phyloP scores from a whole-genome alignment of 2,113 vertebrate species.

The Electrona antarctica region DNA sequence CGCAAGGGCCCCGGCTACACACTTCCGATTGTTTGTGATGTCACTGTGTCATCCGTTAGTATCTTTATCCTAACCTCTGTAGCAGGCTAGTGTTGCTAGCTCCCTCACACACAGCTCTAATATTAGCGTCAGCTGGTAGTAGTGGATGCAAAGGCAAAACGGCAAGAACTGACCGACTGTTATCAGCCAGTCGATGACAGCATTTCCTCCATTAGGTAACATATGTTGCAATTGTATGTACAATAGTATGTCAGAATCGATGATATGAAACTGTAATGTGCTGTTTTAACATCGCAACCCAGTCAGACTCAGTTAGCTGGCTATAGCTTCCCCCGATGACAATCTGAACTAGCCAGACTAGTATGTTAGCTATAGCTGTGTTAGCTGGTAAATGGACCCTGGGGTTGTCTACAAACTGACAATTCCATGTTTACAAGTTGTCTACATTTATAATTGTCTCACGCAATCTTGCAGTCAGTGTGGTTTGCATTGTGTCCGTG shows the following conservation, averaged over 20 bases:
- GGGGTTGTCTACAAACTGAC: conserved; percentile 53
- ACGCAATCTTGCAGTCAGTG: not conserved
- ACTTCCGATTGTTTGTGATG: too few relatives aligned
- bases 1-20: too few relatives aligned
- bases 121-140: conserved; percentile 65
- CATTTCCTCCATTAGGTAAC: not conserved
- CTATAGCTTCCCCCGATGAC: not conserved
- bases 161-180: conserved; percentile 24
- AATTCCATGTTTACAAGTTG: conserved; percentile 63
- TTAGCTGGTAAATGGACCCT: conserved; percentile 23
- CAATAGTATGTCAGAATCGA: conserved; percentile 32
- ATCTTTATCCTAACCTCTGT: conserved; percentile 12
- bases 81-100: conserved; percentile 60
- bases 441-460: conserved; percentile 5
- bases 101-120: not conserved
- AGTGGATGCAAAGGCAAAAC: conserved; percentile 53
- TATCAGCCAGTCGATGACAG: not conserved
- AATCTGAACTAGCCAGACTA: conserved; percentile 44
- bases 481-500: not conserved
- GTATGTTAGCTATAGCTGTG: conserved; percentile 45
- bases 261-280: conserved; percentile 32
- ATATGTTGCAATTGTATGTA: not conserved
- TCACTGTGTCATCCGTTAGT: too few relatives aligned
- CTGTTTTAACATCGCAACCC: conserved; percentile 11
- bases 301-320: conserved; percentile 3